phyloP scores from a whole-genome alignment of 1,140 invertebrate species.

The Heliconius hewitsoni region DNA sequence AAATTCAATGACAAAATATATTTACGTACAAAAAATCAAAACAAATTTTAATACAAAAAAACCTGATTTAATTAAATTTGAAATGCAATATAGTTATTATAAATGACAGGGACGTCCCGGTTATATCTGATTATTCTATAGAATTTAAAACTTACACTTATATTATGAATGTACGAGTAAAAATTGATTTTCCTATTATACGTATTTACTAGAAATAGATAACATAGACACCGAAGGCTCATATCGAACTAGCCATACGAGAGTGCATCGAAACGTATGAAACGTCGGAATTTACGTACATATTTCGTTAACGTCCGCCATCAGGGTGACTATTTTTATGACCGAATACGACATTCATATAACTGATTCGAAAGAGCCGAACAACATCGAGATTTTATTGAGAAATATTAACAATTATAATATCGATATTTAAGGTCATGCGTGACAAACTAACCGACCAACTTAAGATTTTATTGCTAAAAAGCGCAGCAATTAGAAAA shows the following conservation, averaged over 20 bases:
- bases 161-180: not conserved
- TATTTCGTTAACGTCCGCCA: not conserved
- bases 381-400: constrained; percentile 1
- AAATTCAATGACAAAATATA: not conserved
- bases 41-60: not conserved
- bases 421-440: not conserved
- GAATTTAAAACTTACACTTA: not conserved
- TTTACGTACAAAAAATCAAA: not conserved
- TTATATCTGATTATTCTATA: not conserved
- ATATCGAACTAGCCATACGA: not conserved
- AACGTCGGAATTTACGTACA: not conserved
- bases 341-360: not conserved
- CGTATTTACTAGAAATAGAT: not conserved
- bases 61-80: not conserved
- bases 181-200: not conserved
- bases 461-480: not conserved
- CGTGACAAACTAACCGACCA: not conserved
- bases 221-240: not conserved
- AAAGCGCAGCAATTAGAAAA: not conserved
- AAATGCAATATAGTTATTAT: not conserved
- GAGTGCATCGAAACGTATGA: not conserved
- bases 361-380: not conserved
- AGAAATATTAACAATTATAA: not conserved
- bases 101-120: not conserved
- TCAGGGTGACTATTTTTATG: not conserved